Evolutionary conservation across 1,140 invertebrate species (phyloP), one percentile per base, ranked within the genome.

Genomic region (Venustaconcha ellipsiformis): DNA sequence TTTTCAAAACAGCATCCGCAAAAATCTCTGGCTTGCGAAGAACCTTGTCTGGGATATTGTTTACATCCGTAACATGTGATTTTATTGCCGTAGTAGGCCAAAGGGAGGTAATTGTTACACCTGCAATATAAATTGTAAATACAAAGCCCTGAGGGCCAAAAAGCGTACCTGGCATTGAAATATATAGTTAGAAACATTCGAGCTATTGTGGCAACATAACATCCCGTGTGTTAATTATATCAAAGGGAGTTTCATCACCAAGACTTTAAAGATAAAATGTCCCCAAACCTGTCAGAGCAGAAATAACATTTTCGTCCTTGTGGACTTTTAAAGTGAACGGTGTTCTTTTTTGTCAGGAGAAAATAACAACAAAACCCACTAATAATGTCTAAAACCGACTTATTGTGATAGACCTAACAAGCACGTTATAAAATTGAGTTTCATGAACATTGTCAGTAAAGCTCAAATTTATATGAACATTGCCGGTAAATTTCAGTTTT

Each of bases 41-140:
- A 15, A 73, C 59, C 30, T 67, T 60, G 23, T 76, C 59, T 4
- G 82, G 72, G 8, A 84, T 30, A 14, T 81, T 69, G 48, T 74
- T 75, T 8, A 85, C 80, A 11, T 78, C 76, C 23, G 85, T 86
- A 6, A 86, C 85, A 70, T 84, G 83, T 57, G 79, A 78, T 68
- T 83, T 79, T 26, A 86, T 80, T 14, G 69, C 83, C 14, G 82
- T 85, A 5, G 85, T 81, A n/a, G 85, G 85, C 85, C 85, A 86
- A 12, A 86, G 30, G 26, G 81, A 71, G 26, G 78, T 80, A 15
- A 86, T 80, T 3, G 78, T 82, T 14, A 86, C 83, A 58, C 83
- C 85, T 86, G 67, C 11, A 64, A n/a, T n/a, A 23, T 62, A 62
- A 23, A n/a, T 18, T 23, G 6, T 48, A 48, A 48, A 48, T 48